These are phyloP conservation scores for Atta cephalotes DNA, from an alignment of 1,140 invertebrate species.

Conservation along the genomic window DNA sequence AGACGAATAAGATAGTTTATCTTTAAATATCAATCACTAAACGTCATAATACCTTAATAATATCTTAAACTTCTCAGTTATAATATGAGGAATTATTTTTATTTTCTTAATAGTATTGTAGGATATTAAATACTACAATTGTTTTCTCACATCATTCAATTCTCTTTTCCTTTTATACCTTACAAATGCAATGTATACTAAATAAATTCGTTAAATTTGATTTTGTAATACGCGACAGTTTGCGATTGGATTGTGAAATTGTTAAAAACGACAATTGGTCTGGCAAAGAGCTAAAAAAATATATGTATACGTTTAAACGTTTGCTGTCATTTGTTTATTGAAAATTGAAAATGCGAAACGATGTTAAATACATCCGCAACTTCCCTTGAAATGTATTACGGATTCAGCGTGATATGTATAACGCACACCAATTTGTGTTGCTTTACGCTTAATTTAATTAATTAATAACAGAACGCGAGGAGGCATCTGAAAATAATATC, in stretches of 20 bases:
- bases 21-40: background rate
- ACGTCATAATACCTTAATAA: background rate
- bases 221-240: constrained; percentile 53
- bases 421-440: constrained; percentile 47
- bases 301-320: constrained; percentile 32
- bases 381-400: constrained; percentile 50
- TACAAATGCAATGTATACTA: constrained; percentile 28
- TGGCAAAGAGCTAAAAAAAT: constrained; percentile 27
- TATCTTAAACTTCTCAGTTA: background rate
- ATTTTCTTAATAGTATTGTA: background rate
- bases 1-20: background rate
- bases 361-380: constrained; percentile 43
- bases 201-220: constrained; percentile 53
- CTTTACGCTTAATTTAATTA: constrained; percentile 64
- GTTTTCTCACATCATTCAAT: constrained; percentile 16
- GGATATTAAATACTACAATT: constrained; percentile 9
- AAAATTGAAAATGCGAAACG: constrained; percentile 55
- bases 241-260: constrained; percentile 53
- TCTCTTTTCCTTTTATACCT: constrained; percentile 33
- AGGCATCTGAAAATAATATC: constrained; percentile 64
- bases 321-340: constrained; percentile 53
- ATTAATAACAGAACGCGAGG: constrained; percentile 56
- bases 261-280: constrained; percentile 43
- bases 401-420: constrained; percentile 41
- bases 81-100: background rate